A percentile compares a stretch with the other conserved stretches of the same genome.
phyloP scores from a whole-genome alignment of 2,113 vertebrate species.

The Copsychus sechellarum region DNA sequence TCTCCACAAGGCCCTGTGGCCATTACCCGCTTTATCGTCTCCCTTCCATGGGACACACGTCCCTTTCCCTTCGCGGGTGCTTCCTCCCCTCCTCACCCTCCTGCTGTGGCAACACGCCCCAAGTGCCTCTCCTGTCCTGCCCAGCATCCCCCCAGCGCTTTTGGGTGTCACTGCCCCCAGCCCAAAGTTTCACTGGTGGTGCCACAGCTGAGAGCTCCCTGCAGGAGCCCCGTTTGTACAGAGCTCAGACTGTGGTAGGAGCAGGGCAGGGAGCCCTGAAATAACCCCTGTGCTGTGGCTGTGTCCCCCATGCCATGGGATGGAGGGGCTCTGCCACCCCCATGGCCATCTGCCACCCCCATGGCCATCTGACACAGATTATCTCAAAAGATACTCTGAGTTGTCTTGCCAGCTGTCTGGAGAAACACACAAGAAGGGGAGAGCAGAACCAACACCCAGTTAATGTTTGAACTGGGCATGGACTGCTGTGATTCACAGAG shows the following conservation, averaged over 20 bases:
- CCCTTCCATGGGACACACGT: accelerated
- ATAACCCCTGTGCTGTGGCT: accelerated
- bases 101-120: not conserved
- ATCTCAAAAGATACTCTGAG: not conserved
- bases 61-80: not conserved
- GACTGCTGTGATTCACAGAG: not conserved
- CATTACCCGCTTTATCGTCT: not conserved
- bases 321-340: too few species aligned
- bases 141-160: accelerated
- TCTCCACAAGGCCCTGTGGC: too few species aligned
- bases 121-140: accelerated
- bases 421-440: not conserved
- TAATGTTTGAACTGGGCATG: not conserved
- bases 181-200: not conserved
- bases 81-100: not conserved
- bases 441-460: not conserved
- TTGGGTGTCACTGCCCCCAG: too few species aligned
- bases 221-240: not conserved
- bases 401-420: not conserved
- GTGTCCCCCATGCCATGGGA: too few species aligned
- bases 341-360: not conserved
- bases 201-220: not conserved
- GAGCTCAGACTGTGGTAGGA: not conserved
- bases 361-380: not conserved
- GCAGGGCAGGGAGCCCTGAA: not conserved